Conservation (phyloP, 2,113 vertebrate species). For the Natator depressus region DNA sequence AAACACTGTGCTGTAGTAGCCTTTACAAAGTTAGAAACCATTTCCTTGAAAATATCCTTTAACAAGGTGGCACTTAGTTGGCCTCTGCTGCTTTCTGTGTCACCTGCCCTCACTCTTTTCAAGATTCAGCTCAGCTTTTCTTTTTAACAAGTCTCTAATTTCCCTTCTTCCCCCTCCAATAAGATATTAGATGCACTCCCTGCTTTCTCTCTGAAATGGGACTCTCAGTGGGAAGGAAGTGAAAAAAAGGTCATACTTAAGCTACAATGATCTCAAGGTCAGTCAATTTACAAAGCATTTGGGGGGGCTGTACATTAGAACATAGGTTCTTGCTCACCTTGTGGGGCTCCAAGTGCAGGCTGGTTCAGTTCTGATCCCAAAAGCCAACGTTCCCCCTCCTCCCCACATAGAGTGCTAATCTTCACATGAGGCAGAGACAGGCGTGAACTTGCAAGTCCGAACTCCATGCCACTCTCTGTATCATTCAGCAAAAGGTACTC, state of each 20-base stretch:
- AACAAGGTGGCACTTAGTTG: background rate
- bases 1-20: fast-evolving
- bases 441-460: fast-evolving
- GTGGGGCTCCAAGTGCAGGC: background rate
- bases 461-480: fast-evolving
- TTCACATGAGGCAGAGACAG: background rate
- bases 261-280: background rate
- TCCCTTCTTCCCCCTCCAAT: background rate
- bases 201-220: background rate
- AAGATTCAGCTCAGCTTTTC: background rate
- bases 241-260: background rate
- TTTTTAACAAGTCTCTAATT: background rate
- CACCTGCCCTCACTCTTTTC: background rate
- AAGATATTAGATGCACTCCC: background rate
- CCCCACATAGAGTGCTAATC: background rate
- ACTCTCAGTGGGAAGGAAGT: background rate
- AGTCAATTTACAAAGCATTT: background rate
- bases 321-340: background rate
- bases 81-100: background rate
- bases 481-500: background rate
- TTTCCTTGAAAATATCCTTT: background rate
- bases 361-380: fast-evolving
- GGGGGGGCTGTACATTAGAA: background rate
- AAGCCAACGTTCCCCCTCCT: no score
- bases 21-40: background rate